phyloP scores from a whole-genome alignment of 2,888 invertebrate species.

The Lepidonotus clava region DNA sequence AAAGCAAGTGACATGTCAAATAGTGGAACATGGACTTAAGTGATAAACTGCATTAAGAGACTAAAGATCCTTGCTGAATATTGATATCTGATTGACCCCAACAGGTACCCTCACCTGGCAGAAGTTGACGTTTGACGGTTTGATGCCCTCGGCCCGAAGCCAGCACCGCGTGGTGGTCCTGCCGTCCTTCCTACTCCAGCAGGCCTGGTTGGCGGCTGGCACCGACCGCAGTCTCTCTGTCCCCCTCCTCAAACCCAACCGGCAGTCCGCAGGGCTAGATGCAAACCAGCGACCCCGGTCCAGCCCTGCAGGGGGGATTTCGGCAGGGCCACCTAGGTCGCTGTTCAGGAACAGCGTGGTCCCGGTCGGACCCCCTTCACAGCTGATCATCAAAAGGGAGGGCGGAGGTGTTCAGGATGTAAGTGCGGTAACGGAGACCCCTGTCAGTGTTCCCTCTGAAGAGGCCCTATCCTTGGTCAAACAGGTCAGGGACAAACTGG shows the following conservation, averaged over 20 bases:
- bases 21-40: no score
- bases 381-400: background rate
- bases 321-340: background rate
- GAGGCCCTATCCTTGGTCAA: background rate
- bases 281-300: background rate
- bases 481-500: slow-evolving; percentile 1
- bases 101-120: slow-evolving; percentile 54
- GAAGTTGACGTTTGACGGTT: background rate
- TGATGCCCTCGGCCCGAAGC: background rate
- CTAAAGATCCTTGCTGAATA: no score
- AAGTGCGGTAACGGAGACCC: background rate
- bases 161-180: slow-evolving; percentile 36
- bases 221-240: slow-evolving; percentile 34
- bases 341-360: slow-evolving; percentile 6
- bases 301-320: slow-evolving; percentile 28
- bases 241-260: slow-evolving; percentile 12
- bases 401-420: background rate
- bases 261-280: background rate
- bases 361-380: background rate
- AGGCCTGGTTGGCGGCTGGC: slow-evolving; percentile 2
- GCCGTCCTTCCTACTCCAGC: slow-evolving; percentile 25
- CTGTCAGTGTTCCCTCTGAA: background rate
- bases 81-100: background rate
- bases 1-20: no score
- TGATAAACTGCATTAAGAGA: no score